These are phyloP conservation scores for Eriosoma lanigerum DNA, from an alignment of 1,140 invertebrate species.

Conservation along the genomic window DNA sequence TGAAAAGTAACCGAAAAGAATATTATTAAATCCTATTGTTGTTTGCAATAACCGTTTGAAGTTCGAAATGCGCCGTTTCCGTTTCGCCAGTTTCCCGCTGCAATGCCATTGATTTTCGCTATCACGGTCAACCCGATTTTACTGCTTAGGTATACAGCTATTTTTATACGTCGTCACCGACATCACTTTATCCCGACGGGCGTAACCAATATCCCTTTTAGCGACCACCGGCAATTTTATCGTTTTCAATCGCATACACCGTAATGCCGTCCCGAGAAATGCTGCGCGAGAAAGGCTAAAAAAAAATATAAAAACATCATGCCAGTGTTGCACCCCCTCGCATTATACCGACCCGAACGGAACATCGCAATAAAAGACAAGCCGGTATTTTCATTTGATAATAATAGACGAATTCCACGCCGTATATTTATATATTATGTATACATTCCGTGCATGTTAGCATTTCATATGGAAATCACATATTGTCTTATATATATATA, in stretches of 20 bases:
- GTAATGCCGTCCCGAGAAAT: not conserved
- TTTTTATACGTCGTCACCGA: too few relatives aligned
- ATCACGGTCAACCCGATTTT: not conserved
- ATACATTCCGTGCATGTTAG: slow-evolving; percentile 5
- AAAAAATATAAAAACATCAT: not conserved
- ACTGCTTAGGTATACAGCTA: too few relatives aligned
- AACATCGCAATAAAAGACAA: slow-evolving; percentile 10
- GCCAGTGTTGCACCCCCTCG: not conserved
- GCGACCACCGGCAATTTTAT: not conserved
- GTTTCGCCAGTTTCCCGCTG: too few relatives aligned
- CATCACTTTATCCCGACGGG: not conserved
- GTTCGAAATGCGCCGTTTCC: too few relatives aligned
- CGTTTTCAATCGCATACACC: not conserved
- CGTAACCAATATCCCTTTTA: slow-evolving; percentile 17
- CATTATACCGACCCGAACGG: not conserved
- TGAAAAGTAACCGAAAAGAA: too few relatives aligned
- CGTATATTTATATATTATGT: too few relatives aligned
- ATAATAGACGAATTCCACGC: slow-evolving; percentile 25
- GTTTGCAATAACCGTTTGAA: too few relatives aligned
- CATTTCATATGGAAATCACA: not conserved
- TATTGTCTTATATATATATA: not conserved
- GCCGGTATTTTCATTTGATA: slow-evolving; percentile 1
- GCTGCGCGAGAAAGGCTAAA: not conserved
- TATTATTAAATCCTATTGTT: too few relatives aligned
- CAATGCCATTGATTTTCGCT: slow-evolving; percentile 2